phyloP scores from a whole-genome alignment of 2,797 vertebrate genomes.

The Atherinosoma microstoma region DNA sequence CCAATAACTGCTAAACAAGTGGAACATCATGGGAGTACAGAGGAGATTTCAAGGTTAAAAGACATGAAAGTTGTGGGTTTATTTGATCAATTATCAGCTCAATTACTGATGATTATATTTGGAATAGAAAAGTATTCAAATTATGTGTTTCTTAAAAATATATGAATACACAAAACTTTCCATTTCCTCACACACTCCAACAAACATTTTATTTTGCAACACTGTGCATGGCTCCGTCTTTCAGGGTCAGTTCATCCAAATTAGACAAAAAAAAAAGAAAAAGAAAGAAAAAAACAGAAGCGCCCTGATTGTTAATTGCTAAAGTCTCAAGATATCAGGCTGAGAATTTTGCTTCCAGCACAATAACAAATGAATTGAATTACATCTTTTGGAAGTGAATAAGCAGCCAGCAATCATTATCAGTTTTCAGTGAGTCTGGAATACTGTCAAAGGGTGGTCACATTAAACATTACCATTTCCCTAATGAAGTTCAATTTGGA shows the following conservation, averaged over 20 bases:
- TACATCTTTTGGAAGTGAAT: neutral
- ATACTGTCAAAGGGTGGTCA: neutral
- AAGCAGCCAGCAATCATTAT: neutral
- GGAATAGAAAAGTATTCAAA: too few relatives aligned
- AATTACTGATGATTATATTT: neutral
- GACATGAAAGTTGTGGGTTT: neutral
- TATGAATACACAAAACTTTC: neutral
- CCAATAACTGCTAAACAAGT: constrained; percentile 15
- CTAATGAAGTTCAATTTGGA: neutral
- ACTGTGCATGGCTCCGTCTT: neutral
- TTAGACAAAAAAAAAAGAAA: neutral
- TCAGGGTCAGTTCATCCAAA: neutral
- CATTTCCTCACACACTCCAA: too few relatives aligned
- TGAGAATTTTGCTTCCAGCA: neutral
- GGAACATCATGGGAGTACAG: constrained; percentile 12
- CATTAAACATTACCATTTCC: constrained; percentile 12
- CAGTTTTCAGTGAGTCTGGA: neutral
- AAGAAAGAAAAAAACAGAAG: neutral
- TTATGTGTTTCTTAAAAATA: too few relatives aligned
- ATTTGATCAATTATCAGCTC: neutral
- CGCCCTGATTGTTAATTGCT: neutral
- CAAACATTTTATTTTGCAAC: neutral
- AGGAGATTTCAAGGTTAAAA: neutral
- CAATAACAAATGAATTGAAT: neutral
- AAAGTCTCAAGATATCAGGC: neutral